Base-by-base conservation (phyloP, 2,797 vertebrate species). In the Gobionotothen gibberifrons region DNA sequence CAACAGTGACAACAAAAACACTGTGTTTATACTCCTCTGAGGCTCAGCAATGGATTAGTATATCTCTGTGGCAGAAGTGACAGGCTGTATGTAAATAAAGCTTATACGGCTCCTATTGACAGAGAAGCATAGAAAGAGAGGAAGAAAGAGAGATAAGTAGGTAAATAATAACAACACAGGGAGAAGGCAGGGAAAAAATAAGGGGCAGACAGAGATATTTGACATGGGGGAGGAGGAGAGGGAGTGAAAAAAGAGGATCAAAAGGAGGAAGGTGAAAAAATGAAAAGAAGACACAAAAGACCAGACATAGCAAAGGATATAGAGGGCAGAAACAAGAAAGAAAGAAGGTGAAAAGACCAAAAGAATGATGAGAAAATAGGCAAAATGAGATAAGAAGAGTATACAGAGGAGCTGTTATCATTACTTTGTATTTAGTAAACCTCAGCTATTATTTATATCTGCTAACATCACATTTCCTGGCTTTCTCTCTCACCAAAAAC, bases 21-120 rank as follows among this genome's bases (percentile, higher is more conserved):
- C 48, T 46, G 60, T 81, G 78, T 79, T 78, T 85, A 57, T 71
- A 52, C 69, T 70, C 63, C 71, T 74, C 52, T 44, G 16, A 60
- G 55, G 77, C 74, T 87, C 79, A 85, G 76, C 39, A 7, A 29
- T 61, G 71, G 83, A 84, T 87, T 86, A 81, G 73, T 68, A 53
- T 71, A 72, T 79, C 73, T 64, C 76, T 51, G 69, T 62, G 62
- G 62, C 75, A 87, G 71, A 81, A 72, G 74, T 75, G 79, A 76
- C 80, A 85, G 59, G 68, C 74, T 83, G 69, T 71, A 83, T 85
- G 69, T 79, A 85, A 85, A 86, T 80, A 74, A 63, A 87, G 46
- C 53, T 59, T 73, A 86, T 62, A 14, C 56, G 21, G 21, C 61
- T 63, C 17, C 60, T 61, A 56, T 66, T 81, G 58, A 83, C 76